Conservation (phyloP, 2,888 invertebrate species). For the Drepanosiphum platanoidis region DNA sequence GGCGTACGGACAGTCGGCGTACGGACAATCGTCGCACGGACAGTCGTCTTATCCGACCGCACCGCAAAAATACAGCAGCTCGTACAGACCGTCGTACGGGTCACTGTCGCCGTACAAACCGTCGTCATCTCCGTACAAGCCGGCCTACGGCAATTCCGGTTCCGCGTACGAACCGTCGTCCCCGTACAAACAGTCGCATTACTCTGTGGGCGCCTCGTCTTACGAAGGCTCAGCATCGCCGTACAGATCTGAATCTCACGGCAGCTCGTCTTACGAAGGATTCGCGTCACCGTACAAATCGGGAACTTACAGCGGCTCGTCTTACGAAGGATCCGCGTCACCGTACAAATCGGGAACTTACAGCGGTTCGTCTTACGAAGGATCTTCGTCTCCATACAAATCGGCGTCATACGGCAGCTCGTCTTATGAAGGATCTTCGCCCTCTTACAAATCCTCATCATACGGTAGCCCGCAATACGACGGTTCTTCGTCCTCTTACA, state of each 20-base stretch:
- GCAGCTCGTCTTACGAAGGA: not conserved
- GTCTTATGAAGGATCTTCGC: not conserved
- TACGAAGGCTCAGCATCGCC: not conserved
- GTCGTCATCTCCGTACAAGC: not conserved
- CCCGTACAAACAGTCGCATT: not conserved
- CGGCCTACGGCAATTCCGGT: not conserved
- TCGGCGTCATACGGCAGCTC: not conserved
- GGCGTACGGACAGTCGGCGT: conserved; percentile 28
- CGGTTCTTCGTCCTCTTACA: conserved; percentile 18
- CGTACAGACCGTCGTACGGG: not conserved
- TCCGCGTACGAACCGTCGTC: not conserved
- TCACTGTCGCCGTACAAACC: not conserved
- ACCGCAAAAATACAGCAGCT: conserved; percentile 28
- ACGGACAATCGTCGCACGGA: not conserved
- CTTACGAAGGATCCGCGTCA: not conserved
- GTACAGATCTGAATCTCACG: not conserved
- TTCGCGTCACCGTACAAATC: not conserved
- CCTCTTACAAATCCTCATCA: not conserved
- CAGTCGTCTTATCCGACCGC: not conserved
- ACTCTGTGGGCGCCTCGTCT: not conserved
- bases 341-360: not conserved
- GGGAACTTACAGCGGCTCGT: not conserved
- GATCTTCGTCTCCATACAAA: conserved; percentile 2
- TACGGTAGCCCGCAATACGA: not conserved
- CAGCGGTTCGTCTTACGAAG: not conserved